phyloP scores from a whole-genome alignment of 2,888 invertebrate genomes.

The Stenotaenia linearis region DNA sequence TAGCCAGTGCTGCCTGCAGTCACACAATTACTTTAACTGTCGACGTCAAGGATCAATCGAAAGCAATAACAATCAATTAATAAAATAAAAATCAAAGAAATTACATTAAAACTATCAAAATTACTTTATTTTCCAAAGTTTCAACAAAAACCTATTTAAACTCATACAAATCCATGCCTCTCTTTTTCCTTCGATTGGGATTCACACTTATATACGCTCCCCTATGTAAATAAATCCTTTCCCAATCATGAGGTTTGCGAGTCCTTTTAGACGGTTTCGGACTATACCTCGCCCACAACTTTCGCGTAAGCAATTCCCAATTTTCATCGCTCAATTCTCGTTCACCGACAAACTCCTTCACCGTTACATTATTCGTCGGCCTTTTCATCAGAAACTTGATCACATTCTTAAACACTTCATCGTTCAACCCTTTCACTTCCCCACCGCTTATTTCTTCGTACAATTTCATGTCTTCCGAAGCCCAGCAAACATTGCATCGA shows the following conservation, averaged over 20 bases:
- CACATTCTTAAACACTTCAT: conserved; percentile 65
- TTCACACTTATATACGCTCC: not conserved
- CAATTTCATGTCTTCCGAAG: conserved; percentile 63
- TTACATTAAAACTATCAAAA: too few species aligned
- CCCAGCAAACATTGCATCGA: conserved; percentile 74
- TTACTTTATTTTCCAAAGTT: too few species aligned
- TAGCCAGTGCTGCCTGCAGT: too few species aligned
- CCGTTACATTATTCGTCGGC: conserved; percentile 47
- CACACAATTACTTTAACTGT: too few species aligned
- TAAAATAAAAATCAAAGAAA: too few species aligned
- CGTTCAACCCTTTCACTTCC: conserved; percentile 62
- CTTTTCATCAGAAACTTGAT: conserved; percentile 67
- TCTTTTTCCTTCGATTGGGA: not conserved
- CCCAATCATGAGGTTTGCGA: conserved; percentile 70
- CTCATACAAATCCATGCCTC: not conserved
- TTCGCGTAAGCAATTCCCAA: conserved; percentile 52
- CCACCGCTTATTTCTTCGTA: conserved; percentile 63
- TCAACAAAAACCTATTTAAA: too few species aligned
- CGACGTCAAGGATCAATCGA: too few species aligned
- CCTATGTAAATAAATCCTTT: conserved; percentile 59
- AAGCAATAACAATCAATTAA: too few species aligned
- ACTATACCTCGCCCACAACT: conserved; percentile 62
- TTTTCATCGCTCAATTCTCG: conserved; percentile 41
- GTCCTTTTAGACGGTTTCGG: conserved; percentile 61
- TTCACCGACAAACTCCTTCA: conserved; percentile 49